Evolutionary conservation across 2,797 vertebrate genomes (phyloP), one percentile per base, ranked within the genome.

Genomic region (Poecilia picta): DNA sequence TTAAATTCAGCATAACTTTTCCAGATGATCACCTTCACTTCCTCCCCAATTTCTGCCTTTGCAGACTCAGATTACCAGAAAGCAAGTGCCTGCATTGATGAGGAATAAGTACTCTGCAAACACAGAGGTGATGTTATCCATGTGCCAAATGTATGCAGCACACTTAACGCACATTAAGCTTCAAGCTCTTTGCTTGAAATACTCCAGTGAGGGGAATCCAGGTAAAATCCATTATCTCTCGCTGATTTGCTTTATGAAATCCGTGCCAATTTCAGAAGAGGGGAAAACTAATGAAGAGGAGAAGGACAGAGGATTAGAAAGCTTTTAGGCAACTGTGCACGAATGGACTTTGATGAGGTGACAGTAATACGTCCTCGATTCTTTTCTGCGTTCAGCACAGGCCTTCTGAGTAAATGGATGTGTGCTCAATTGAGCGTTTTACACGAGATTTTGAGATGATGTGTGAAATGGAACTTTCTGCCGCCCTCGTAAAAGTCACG

Each of bases 391-490:
- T 80, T 86, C 78, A 72, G 25, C 72, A 33, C 82, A 33, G 57
- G 36, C 31, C 71, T 74, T 85, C 74, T 81, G 76, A 89, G 85
- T 82, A 84, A 86, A 71, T 43, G 71, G 53, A 77, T 78, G 28
- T 68, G 75, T 20, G 39, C 78, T 82, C 82, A 76, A 70, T 7
- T 82, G 76, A 82, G 81, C 57, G 3, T 75, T 91, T 92, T 87
- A 84, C 77, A 45, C 77, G 71, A 73, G 64, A 70, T 86, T 82
- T 82, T 39, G 72, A 88, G 83, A 85, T 84, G 81, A 79, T 85
- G 85, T 87, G 87, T 91, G 90, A 90, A 91, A 91, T 83, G 81
- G 87, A 87, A 70, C 68, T 82, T 91, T 88, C 43, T 77, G 83
- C 70, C 25, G 80, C 81, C 49, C 2, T 78, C 84, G 83, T 89